These are phyloP conservation scores for Hydrotaea cyrtoneurina DNA, from an alignment of 2,888 invertebrate species.

Conservation along the genomic window DNA sequence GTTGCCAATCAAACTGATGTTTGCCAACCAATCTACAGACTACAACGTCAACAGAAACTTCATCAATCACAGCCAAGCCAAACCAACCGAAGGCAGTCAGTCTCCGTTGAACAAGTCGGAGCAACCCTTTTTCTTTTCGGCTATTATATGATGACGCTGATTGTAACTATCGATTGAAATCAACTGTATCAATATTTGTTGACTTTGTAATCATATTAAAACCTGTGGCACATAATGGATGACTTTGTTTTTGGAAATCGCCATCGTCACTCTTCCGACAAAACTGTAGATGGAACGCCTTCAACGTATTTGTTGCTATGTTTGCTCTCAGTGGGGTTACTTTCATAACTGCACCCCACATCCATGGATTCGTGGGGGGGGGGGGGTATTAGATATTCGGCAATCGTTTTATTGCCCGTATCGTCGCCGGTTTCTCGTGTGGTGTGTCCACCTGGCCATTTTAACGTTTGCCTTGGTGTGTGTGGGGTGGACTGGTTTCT, in stretches of 20 bases:
- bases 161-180: neutral
- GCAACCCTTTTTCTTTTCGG: neutral
- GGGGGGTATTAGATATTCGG: too few relatives aligned
- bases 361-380: too few relatives aligned
- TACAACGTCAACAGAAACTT: conserved; percentile 12
- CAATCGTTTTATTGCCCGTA: neutral
- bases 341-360: too few relatives aligned
- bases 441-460: neutral
- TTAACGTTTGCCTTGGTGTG: too few relatives aligned
- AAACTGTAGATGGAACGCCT: neutral
- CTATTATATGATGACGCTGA: neutral
- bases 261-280: neutral
- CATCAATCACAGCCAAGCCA: conserved; percentile 50
- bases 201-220: conserved; percentile 28
- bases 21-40: conserved; percentile 8
- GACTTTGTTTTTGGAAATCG: conserved; percentile 14
- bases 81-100: neutral
- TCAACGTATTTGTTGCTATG: neutral
- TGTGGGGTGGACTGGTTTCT: too few relatives aligned
- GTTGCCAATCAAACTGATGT: conserved; percentile 27
- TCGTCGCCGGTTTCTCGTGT: neutral
- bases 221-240: conserved; percentile 32
- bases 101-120: neutral
- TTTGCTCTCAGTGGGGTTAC: too few relatives aligned
- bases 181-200: conserved; percentile 46